Evolutionary conservation across 2,888 invertebrate species (phyloP), one percentile per base, ranked within the genome.

Genomic region (Drosophila mimetica): DNA sequence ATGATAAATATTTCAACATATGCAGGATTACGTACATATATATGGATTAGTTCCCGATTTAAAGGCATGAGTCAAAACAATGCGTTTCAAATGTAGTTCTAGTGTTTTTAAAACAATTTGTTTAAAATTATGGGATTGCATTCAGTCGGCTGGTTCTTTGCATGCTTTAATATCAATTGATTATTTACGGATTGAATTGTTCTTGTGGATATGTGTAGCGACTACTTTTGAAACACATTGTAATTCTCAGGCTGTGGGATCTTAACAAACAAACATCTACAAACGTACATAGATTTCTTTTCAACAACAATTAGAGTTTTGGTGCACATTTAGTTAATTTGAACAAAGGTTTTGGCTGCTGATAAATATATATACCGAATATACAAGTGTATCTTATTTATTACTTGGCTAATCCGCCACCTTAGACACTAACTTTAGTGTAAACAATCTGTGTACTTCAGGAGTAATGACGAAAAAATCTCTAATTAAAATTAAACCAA

Each of bases 291-390:
- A 48, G 39, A 66, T 48, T 55, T 69, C 51, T 36, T 51, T 69
- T 76, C 53, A 77, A 80, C 80, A 81, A 83, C 72, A 83, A 80
- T 76, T 79, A 70, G 69, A 71, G 30, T 55, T 54, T 52, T 71
- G n/a, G 44, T 47, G 48, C 58, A 69, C 48, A 70, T 39, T 55
- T 36, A 44, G 41, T 50, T 47, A 64, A 41, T 71, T 54, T 58
- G 32, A 64, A 64, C 42, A 64, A 32, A 52, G 41, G 58, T 39
- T 54, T 69, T 61, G 34, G n/a, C 54, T 55, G 51, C 63, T 46
- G 44, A 46, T 53, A 20, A 30, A 48, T 39, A 57, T 36, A 34
- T 37, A 57, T 36, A 37, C 18, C 18, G 28, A 55, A 28, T 55
- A 47, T 57, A 28, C 18, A 30, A 37, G 28, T 57, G 20, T 13